phyloP scores from a whole-genome alignment of 2,888 invertebrate genomes.

The Cinara cedri region DNA sequence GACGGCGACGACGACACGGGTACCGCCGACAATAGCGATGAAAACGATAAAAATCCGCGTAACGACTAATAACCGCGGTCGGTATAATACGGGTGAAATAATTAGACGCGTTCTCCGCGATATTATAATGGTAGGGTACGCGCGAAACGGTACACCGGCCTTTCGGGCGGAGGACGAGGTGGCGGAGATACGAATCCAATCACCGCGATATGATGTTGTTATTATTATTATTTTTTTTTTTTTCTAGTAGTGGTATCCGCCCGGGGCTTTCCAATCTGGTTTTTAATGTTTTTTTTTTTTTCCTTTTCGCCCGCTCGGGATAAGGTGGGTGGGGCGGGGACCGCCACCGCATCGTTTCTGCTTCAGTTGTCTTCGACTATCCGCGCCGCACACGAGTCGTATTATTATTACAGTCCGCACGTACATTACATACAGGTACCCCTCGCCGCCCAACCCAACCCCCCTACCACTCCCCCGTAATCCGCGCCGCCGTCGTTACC shows the following conservation, averaged over 20 bases:
- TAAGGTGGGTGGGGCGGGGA: no score
- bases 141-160: constrained; percentile 55
- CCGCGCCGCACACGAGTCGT: background rate
- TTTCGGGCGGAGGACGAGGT: constrained; percentile 46
- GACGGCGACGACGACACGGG: background rate
- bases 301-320: background rate
- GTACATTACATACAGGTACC: background rate
- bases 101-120: constrained; percentile 40
- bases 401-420: background rate
- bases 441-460: background rate
- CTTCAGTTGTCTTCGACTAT: constrained; percentile 10
- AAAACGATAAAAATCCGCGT: constrained; percentile 20
- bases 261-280: constrained; percentile 52
- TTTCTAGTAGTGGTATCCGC: constrained; percentile 47
- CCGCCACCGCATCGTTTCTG: constrained; percentile 9
- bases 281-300: constrained; percentile 41
- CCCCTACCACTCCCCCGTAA: no score
- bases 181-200: constrained; percentile 48
- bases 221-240: constrained; percentile 49
- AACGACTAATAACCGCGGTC: background rate
- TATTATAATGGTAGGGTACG: constrained; percentile 53
- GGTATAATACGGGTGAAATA: constrained; percentile 42
- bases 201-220: constrained; percentile 54
- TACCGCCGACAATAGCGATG: background rate
- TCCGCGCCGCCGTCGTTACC: background rate